Base-by-base conservation (phyloP, 2,888 invertebrate genomes). In the Callosobruchus maculatus region DNA sequence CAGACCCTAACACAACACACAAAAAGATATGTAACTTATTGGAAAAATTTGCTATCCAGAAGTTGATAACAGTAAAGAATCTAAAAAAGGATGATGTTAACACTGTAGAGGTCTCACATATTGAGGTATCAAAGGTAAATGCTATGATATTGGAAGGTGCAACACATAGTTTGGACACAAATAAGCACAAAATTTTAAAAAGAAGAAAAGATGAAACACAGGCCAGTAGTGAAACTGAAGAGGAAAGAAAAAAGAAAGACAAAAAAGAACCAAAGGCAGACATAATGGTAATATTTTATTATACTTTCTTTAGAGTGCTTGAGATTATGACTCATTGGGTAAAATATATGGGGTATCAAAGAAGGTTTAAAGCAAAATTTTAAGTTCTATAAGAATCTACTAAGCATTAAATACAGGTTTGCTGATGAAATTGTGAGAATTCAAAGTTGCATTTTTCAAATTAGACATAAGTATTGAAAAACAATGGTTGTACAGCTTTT, bases 11-110 rank as follows among this genome's bases (percentile, higher is more conserved):
- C 70, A 71, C 76, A 20, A 72, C 75, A 4, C 77, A 79, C 70
- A 88, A 90, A 71, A 89, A 91, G 78, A 89, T 95, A 9, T 92
- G 92, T 80, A 93, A 93, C 85, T 89, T 95, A 71, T 85, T 95
- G 3, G 92, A 93, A 80, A 95, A 95, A 85, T 91, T 95, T 84
- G 91, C 94, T 0, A 90, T 92, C n/a, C 95, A 95, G 84, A 92
- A 92, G 83, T 85, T 93, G 72, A 91, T 94, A 75, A 90, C 89
- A 71, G 86, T 90, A 22, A 88, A 88, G 82, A 89, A 89, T 77
- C 83, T 83, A 26, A 81, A 85, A 30, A 88, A 88, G 78, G 89
- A 90, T 82, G 86, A 86, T 66, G 85, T 87, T 68, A 88, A 86
- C 80, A 83, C 85, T 72, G 80, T 90, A 21, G 89, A 90, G 81